A percentile compares a stretch with the other conserved stretches of the same genome.
phyloP scores from a whole-genome alignment of 2,888 invertebrate species.

The Troides oblongomaculatus region DNA sequence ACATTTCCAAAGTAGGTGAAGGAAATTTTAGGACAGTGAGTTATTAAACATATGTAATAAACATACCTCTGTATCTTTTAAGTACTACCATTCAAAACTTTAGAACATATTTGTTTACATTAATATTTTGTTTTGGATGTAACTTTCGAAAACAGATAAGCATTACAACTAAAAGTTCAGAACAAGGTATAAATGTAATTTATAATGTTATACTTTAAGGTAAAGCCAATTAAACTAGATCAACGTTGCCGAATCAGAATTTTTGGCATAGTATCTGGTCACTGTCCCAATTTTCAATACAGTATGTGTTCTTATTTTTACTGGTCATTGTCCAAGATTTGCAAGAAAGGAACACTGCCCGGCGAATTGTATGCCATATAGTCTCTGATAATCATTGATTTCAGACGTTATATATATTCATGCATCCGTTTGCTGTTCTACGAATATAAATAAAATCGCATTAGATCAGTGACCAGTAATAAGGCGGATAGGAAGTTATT shows the following conservation, averaged over 20 bases:
- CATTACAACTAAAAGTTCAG: background rate
- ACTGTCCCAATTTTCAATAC: conserved; percentile 73
- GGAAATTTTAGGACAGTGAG: no score
- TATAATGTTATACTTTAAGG: background rate
- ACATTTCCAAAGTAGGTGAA: no score
- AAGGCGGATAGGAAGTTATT: conserved; percentile 32
- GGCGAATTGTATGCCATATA: conserved; percentile 47
- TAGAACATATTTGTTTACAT: no score
- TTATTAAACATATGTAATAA: no score
- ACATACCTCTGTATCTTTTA: no score
- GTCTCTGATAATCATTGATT: conserved; percentile 67
- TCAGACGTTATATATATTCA: conserved; percentile 61
- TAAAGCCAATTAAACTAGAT: conserved; percentile 30
- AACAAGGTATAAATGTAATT: conserved; percentile 1
- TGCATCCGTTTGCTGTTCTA: conserved; percentile 59
- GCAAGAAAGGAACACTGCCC: conserved; percentile 56
- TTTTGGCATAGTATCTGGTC: conserved; percentile 72
- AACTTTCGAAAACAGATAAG: no score
- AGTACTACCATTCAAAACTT: no score
- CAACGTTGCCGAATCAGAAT: conserved; percentile 44
- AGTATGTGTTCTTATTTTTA: conserved; percentile 69
- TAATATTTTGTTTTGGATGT: no score
- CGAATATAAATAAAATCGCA: conserved; percentile 61
- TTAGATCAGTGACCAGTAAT: conserved; percentile 42
- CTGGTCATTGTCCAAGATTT: conserved; percentile 75